These are phyloP conservation scores for Chelonoidis abingdonii DNA, from an alignment of 2,113 vertebrate species.

Conservation along the genomic window DNA sequence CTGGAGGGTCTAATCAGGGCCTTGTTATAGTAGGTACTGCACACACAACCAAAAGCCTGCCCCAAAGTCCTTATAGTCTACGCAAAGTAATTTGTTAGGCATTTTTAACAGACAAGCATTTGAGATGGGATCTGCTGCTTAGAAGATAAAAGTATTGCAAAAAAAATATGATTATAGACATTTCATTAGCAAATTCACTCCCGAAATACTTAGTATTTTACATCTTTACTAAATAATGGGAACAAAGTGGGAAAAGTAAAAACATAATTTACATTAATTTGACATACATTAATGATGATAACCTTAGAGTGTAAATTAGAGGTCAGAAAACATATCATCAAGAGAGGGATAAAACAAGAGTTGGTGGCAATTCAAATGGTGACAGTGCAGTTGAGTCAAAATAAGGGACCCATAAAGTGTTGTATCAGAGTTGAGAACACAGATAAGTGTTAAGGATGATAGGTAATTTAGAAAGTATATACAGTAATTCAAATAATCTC, in stretches of 20 bases:
- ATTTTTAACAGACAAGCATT: not conserved
- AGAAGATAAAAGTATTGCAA: not conserved
- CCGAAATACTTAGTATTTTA: not conserved
- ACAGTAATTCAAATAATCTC: not conserved
- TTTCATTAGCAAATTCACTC: not conserved
- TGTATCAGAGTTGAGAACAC: accelerated
- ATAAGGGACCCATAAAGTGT: not conserved
- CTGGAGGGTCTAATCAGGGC: no score
- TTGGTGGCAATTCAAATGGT: not conserved
- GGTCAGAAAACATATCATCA: not conserved
- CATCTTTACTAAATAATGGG: not conserved
- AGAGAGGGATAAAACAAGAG: not conserved
- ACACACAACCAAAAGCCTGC: no score
- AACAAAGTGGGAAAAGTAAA: not conserved
- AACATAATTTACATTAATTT: not conserved
- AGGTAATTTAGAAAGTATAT: accelerated
- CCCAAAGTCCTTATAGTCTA: no score
- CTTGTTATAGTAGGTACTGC: no score
- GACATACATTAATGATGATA: not conserved
- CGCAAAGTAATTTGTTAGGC: no score
- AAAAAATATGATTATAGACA: not conserved
- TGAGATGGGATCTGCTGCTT: not conserved
- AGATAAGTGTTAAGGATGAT: not conserved
- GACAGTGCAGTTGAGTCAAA: not conserved
- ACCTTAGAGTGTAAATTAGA: not conserved